Conservation (phyloP, 1,140 invertebrate genomes). For the Trachymyrmex cornetzi region DNA sequence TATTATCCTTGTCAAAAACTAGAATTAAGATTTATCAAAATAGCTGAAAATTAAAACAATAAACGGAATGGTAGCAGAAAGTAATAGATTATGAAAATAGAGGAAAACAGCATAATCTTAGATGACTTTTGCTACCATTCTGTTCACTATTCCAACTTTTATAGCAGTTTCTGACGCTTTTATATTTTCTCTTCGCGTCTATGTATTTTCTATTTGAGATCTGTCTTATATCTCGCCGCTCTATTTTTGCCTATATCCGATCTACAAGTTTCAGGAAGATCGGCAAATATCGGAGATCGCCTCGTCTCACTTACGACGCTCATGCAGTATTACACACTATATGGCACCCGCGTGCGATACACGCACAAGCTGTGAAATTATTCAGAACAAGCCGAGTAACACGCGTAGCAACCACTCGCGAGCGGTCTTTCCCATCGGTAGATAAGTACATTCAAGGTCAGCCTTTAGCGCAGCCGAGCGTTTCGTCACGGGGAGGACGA, state of each 20-base stretch:
- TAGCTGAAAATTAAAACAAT: no score
- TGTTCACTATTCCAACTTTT: no score
- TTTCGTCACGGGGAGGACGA: slow-evolving; percentile 54
- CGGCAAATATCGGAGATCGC: not conserved
- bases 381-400: slow-evolving; percentile 70
- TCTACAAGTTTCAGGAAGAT: not conserved
- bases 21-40: no score
- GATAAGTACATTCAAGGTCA: slow-evolving; percentile 75
- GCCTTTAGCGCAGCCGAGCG: slow-evolving; percentile 64
- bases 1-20: no score
- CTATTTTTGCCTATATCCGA: not conserved
- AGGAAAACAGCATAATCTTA: no score
- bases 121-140: no score
- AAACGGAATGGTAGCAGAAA: no score
- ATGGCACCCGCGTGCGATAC: slow-evolving; percentile 34
- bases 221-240: not conserved
- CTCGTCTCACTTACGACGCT: slow-evolving; percentile 6
- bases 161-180: not conserved
- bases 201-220: not conserved
- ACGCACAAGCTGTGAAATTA: slow-evolving; percentile 72
- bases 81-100: no score
- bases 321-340: not conserved
- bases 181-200: not conserved
- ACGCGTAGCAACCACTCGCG: slow-evolving; percentile 66
- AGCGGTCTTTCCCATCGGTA: slow-evolving; percentile 73